These are phyloP conservation scores for Knipowitschia caucasica DNA, from an alignment of 2,797 vertebrate genomes.

Conservation along the genomic window DNA sequence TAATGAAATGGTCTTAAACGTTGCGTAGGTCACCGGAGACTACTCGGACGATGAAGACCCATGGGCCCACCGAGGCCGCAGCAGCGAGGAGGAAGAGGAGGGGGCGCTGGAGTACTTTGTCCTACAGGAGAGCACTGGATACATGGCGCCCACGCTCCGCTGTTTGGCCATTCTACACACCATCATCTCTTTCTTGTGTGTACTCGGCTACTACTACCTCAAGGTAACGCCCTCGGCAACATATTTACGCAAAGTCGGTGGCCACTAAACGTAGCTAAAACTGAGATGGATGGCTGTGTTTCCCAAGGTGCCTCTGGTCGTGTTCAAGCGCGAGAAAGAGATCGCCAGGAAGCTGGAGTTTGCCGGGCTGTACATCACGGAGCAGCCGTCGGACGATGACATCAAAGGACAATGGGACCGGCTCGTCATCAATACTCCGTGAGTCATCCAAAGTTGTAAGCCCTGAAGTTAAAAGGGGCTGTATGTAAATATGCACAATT, in stretches of 20 bases:
- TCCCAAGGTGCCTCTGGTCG: constrained; percentile 91
- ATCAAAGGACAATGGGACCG: constrained; percentile 99
- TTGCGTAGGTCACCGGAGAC: constrained; percentile 88
- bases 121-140: constrained; percentile 95
- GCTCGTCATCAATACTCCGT: constrained; percentile 97
- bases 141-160: constrained; percentile 93
- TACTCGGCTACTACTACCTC: constrained; percentile 95
- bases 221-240: constrained; percentile 74
- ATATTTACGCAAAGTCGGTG: not conserved
- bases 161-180: constrained; percentile 91
- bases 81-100: constrained; percentile 85
- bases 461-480: too few species aligned
- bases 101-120: constrained; percentile 93
- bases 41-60: constrained; percentile 84
- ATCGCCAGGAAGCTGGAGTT: constrained; percentile 97
- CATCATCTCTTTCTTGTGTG: constrained; percentile 93
- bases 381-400: constrained; percentile 97
- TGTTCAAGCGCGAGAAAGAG: constrained; percentile 98
- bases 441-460: constrained; percentile 55
- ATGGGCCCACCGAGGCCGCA: constrained; percentile 83
- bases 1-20: not conserved
- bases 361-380: constrained; percentile 96
- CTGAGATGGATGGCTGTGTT: constrained; percentile 9
- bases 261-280: not conserved
- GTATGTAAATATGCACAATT: too few species aligned